Base-by-base conservation (phyloP, 1,140 invertebrate species). In the Drosophila tsacasi region DNA sequence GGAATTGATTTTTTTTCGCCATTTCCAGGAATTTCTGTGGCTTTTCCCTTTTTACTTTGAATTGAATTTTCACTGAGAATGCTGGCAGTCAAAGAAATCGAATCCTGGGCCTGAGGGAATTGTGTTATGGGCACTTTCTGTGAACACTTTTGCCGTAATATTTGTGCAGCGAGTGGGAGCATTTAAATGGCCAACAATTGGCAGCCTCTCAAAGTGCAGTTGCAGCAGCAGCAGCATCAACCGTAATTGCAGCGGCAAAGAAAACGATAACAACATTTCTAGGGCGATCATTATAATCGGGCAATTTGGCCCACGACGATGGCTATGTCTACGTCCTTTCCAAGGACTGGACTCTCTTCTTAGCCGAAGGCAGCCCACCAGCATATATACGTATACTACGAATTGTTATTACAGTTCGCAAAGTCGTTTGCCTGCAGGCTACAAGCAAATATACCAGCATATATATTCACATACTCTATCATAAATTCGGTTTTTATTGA, bases 401-500 rank as follows among this genome's bases (percentile, higher is more conserved):
- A 82, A 63, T 58, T 49, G 64, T 67, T 49, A 80, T 83, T 79
- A 72, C 63, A 68, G 83, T 76, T 85, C 35, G 30, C 44, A 79
- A 74, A 85, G 78, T 85, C 68, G 21, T 49, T 78, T 66, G 54
- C 58, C 62, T 72, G 52, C 44, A 32, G 17, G 25, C n/a, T 30
- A 21, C 25, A 35, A 2, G 17, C 6, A 6, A 19, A 42, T 42
- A 42, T 15, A 21, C 30, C 2, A 35, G 2, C 19, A 54, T 17
- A 55, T 12, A 55, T 23, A 55, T 32, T 23, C 15, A 55, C 21
- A 47, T 37, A 47, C 72, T 35, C 46, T 50, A 77, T 81, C 68
- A 71, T 81, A 85, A 85, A 85, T 85, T 85, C 52, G 54, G 5
- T 15, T 65, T 81, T 85, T 85, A 85, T 85, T 78, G 82, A 68